Base-by-base conservation (phyloP, 2,113 vertebrate species). In the Danionella cerebrum region DNA sequence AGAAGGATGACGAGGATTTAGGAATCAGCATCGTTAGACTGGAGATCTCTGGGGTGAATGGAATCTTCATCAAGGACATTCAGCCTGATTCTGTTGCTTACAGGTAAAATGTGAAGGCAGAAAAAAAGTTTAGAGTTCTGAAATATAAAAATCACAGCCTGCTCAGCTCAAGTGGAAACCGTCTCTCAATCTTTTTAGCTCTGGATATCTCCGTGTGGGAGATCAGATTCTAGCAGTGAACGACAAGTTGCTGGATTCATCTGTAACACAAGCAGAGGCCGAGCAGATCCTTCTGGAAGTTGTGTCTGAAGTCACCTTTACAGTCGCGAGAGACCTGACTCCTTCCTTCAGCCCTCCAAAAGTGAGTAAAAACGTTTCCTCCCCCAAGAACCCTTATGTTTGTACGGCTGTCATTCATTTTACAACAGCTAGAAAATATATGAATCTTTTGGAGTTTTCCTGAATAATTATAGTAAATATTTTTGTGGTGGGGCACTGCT, bases 141-240 rank as follows among this genome's bases (percentile, higher is more conserved):
- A n/a, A n/a, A n/a, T n/a, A n/a, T n/a, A n/a, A n/a, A n/a, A n/a
- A n/a, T n/a, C 16, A 1, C 10, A 19, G 29, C 33, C 6, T 53
- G 8, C 18, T 33, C 31, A 13, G 12, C n/a, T 42, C 16, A 8
- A 42, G 41, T 42, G 10, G n/a, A 52, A 52, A 52, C 48, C 24
- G 18, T 31, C 12, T 14, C 12, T 53, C 33, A 12, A n/a, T 5
- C 14, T 0, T 50, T n/a, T 65, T 73, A 92, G 90, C 76, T 88
- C 91, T 84, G 90, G 91, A 81, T 85, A 86, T 50, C 79, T 93
- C 71, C 88, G 85, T 67, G 89, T 91, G 77, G 87, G 80, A 6
- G 91, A 93, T 82, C 91, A 92, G 72, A 91, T 93, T 70, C 85
- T 93, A 55, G 89, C 91, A 71, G 90, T 91, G 80, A 91, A 92